Base-by-base conservation (phyloP, 2,888 invertebrate species). In the Danaus chrysippus region DNA sequence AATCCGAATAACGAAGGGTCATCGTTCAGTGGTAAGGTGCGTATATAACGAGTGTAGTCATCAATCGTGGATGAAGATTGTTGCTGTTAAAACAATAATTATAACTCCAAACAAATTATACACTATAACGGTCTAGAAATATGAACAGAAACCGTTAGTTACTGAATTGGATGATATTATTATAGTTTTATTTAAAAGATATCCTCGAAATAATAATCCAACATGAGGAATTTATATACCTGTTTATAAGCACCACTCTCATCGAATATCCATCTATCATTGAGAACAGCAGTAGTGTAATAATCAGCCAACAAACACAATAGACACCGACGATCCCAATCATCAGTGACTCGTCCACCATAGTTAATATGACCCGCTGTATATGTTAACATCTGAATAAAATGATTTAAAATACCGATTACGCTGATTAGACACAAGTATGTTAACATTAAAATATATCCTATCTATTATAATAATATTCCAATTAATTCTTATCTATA, bases 271-370 rank as follows among this genome's bases (percentile, higher is more conserved):
- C 93, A 93, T 0, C 87, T 82, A 0, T 93, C 91, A 8, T 76
- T 76, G 1, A 96, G 92, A 5, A 95, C 95, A 1, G 92, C 79
- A 0, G 83, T 73, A 62, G 91, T 91, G 82, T 97, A 96, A 84
- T 95, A 97, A 83, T 96, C 96, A 0, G 91, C 90, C 3, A 97
- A 90, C 59, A 97, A 91, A 61, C 94, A 96, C 77, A n/a, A n/a
- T n/a, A n/a, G n/a, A 70, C 95, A 95, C 60, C 97, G 92, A 10
- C 97, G 92, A 82, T 97, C 97, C 96, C 96, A 97, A 76, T 96
- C 96, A 81, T 97, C 97, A 0, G 97, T 97, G 56, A 97, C 97
- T 46, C 97, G 93, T 0, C 97, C 97, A 19, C 97, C 97, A 77
- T 97, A 97, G 88, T 97, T 96, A 9, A 94, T 94, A 71, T 94